These are phyloP conservation scores for Ischnura elegans DNA, from an alignment of 2,888 invertebrate species.

Conservation along the genomic window DNA sequence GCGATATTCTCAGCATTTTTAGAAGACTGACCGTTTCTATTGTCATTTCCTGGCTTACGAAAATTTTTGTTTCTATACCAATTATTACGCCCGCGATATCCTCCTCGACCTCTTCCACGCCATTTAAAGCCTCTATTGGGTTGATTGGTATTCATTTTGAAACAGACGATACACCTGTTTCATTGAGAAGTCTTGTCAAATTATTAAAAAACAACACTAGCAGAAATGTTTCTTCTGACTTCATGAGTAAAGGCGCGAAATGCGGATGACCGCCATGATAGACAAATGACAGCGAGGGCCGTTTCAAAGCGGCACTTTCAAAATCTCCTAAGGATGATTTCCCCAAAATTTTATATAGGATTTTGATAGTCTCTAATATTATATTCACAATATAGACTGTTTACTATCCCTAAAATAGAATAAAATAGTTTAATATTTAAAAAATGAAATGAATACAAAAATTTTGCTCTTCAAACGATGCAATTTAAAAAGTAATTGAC, in stretches of 20 bases:
- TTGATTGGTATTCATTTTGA: neutral
- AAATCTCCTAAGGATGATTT: too few relatives aligned
- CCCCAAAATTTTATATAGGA: too few relatives aligned
- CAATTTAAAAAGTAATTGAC: too few relatives aligned
- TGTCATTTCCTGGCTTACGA: neutral
- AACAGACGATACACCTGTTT: neutral
- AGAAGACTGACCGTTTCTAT: neutral
- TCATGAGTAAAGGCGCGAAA: neutral
- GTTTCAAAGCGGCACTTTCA: too few relatives aligned
- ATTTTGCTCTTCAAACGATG: too few relatives aligned
- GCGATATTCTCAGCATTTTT: neutral
- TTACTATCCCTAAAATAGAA: too few relatives aligned
- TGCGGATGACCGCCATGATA: neutral
- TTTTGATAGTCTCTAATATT: too few relatives aligned
- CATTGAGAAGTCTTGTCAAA: neutral
- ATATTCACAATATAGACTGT: too few relatives aligned
- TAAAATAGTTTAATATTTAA: too few relatives aligned
- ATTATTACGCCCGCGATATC: constrained; percentile 52
- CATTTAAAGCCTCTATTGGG: constrained; percentile 49
- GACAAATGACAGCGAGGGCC: constrained; percentile 16
- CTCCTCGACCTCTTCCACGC: constrained; percentile 57
- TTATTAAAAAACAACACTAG: neutral
- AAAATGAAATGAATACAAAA: too few relatives aligned
- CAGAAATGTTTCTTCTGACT: neutral
- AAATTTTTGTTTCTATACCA: constrained; percentile 38